A percentile compares a stretch with the other conserved stretches of the same genome.
phyloP scores from a whole-genome alignment of 2,888 invertebrate species.

The Aporophyla lueneburgensis region DNA sequence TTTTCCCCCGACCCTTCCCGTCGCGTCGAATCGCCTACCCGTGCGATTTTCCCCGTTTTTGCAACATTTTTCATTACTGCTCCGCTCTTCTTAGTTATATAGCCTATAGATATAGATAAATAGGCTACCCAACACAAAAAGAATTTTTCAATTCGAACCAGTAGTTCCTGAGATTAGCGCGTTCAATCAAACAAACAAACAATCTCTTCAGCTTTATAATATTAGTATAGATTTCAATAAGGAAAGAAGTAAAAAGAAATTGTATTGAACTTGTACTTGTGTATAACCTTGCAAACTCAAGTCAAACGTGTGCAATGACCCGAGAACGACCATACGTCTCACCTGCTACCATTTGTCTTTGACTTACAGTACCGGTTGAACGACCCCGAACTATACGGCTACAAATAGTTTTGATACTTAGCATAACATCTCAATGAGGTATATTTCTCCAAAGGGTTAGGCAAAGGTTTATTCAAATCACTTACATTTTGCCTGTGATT shows the following conservation, averaged over 20 bases:
- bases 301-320: conserved; percentile 37
- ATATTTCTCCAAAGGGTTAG: background rate
- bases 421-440: background rate
- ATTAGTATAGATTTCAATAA: too few relatives aligned
- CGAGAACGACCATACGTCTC: conserved; percentile 30
- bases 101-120: too few relatives aligned
- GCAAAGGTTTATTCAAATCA: background rate
- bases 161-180: too few relatives aligned
- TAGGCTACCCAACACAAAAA: too few relatives aligned
- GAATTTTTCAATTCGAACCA: too few relatives aligned
- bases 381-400: background rate
- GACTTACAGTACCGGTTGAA: conserved; percentile 13
- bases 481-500: background rate
- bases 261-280: conserved; percentile 4
- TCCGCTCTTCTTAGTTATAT: too few relatives aligned
- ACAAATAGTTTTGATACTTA: conserved; percentile 1
- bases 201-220: too few relatives aligned
- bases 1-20: too few relatives aligned
- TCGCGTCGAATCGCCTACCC: too few relatives aligned
- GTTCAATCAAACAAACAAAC: too few relatives aligned
- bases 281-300: conserved; percentile 8
- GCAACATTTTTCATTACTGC: too few relatives aligned
- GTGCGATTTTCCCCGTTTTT: too few relatives aligned
- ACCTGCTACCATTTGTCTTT: conserved; percentile 26
- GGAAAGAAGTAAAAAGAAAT: background rate